Evolutionary conservation across 2,888 invertebrate species (phyloP), one percentile per base, ranked within the genome.

Genomic region (Lottia scabra): DNA sequence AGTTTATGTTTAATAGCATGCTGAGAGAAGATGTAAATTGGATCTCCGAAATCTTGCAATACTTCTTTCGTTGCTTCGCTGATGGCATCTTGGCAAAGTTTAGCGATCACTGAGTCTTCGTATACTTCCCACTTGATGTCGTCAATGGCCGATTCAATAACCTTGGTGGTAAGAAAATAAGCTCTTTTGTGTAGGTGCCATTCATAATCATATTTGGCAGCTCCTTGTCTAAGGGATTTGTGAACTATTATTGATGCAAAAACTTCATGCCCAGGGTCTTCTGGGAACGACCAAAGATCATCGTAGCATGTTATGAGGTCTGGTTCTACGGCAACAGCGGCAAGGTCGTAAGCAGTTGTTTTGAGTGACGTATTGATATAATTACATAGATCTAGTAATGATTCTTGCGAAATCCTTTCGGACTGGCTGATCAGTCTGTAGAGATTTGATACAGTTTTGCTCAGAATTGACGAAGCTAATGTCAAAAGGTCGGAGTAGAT

Each of bases 1-100:
- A 68, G 27, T 16, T n/a, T n/a, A 2, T 68, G 56, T 30, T 68
- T 68, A 19, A 68, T 23, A 12, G 56, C 19, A 13, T 30, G 48
- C 43, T 68, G 48, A 38, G 30, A 23, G 56, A 48, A 68, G 4
- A 68, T 38, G 19, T 56, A 19, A 8, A 38, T n/a, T 10, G 48
- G 56, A 38, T 68, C 62, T n/a, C 23, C 19, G 45, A 38, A 68
- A n/a, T 68, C 68, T 56, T 16, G 27, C 62, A 10, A 56, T 10
- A 62, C 48, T 62, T 68, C 68, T 48, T 38, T 19, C 16, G 56
- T 56, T 27, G 68, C 68, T 19, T 38, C 38, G 5, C 62, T 26
- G 12, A 68, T 56, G 6, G 19, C 62, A 38, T 16, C 38, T 30
- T 62, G 30, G 19, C 68, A 68, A 15, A 68, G 10, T 38, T 56